Evolutionary conservation across 2,113 vertebrate genomes (phyloP), one percentile per base, ranked within the genome.

Genomic region (Eurypyga helias): DNA sequence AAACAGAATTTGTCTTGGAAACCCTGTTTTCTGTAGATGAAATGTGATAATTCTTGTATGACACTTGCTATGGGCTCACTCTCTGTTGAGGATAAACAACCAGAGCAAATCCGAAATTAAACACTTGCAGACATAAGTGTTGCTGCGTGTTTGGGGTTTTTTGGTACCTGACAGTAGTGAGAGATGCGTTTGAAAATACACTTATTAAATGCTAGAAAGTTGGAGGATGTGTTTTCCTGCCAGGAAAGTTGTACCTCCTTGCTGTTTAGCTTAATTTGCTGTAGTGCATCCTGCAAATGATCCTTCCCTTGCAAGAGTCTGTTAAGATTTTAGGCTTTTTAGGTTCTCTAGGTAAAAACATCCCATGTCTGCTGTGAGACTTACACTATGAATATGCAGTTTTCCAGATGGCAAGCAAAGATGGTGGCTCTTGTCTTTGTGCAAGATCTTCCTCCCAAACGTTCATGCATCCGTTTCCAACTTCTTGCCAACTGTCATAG

Each of bases 61-160:
- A 6, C 4, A 0, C 24, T 55, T n/a, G 11, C 29, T 58, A 0
- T 11, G 61, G 62, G 54, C 28, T 41, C 8, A 45, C 2, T 33
- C 8, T 89, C 43, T 72, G 38, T 33, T 19, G 70, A 60, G 54
- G 26, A 7, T 49, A 43, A 86, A 55, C n/a, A 83, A 6, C 8
- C 14, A 61, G 45, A 83, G 52, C 20, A 24, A 3, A 19, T 26
- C 34, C 49, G 75, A 34, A 61, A 33, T 21, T 25, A 46, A 3
- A 24, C 15, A 3, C 52, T 69, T 48, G 8, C 23, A 66, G n/a
- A 25, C 20, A 33, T 16, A 26, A 52, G 6, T 4, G 12, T 4
- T 84, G 72, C 46, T 70, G 12, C 0, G 0, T 9, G 60, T 83
- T 83, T 62, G 67, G 24, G 41, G 13, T 34, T 29, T 60, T 93